Conservation (phyloP, 2,113 vertebrate species). For the Lontra canadensis region DNA sequence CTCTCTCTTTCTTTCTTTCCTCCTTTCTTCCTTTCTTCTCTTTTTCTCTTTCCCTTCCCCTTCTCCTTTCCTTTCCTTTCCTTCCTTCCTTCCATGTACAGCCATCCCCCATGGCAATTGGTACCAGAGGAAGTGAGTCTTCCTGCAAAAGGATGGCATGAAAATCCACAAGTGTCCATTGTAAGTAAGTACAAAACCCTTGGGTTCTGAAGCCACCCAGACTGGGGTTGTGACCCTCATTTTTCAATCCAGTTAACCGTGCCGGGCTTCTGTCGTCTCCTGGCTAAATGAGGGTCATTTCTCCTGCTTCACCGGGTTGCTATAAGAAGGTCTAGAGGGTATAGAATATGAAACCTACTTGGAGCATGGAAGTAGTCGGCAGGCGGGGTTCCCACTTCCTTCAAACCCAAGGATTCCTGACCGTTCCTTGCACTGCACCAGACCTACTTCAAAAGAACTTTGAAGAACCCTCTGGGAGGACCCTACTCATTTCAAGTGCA, state of each 20-base stretch:
- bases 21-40: not conserved
- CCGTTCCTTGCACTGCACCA: not conserved
- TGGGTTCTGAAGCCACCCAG: not conserved
- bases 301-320: not conserved
- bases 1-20: not conserved
- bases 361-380: not conserved
- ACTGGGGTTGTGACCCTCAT: not conserved
- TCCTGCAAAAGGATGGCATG: not conserved
- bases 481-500: not conserved
- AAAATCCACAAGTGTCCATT: not conserved
- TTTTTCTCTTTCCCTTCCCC: not conserved
- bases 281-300: too few relatives aligned
- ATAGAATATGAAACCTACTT: not conserved
- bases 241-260: not conserved
- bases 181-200: not conserved
- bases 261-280: accelerated
- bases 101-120: not conserved
- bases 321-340: not conserved
- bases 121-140: not conserved
- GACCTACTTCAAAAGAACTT: not conserved
- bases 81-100: not conserved
- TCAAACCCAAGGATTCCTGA: not conserved
- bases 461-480: not conserved
- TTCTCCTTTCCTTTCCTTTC: too few relatives aligned
- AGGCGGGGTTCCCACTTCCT: not conserved